A percentile compares a stretch with the other conserved stretches of the same genome.
These are phyloP conservation scores for Tympanoctomys barrerae DNA, from an alignment of 2,797 vertebrate genomes.

Conservation along the genomic window DNA sequence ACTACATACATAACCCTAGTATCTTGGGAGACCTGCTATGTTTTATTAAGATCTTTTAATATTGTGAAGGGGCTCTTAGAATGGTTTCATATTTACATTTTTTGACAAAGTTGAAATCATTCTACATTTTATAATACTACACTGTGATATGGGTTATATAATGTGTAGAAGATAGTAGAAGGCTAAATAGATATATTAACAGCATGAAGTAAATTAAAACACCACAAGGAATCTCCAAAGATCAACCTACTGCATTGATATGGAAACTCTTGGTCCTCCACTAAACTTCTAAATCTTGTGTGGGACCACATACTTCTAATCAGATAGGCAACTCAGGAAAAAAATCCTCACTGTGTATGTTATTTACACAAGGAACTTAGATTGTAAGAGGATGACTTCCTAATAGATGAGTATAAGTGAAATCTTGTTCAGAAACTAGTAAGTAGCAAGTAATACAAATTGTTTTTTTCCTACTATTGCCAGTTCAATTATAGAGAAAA, in stretches of 20 bases:
- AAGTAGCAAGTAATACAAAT: background rate
- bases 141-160: background rate
- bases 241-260: background rate
- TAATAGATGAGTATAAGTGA: background rate
- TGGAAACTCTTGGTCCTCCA: background rate
- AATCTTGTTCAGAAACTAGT: background rate
- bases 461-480: background rate
- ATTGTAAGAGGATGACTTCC: background rate
- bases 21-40: accelerated
- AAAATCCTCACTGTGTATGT: background rate
- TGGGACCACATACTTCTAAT: background rate
- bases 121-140: background rate
- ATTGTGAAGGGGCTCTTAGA: background rate
- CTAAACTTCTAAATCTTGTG: constrained; percentile 19
- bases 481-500: background rate
- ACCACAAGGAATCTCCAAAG: background rate
- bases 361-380: background rate
- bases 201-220: constrained; percentile 46
- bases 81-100: background rate
- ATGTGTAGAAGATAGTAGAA: background rate
- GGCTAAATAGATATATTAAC: background rate
- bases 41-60: background rate
- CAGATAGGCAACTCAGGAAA: background rate
- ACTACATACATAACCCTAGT: background rate
- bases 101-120: background rate